Percentiles rank a stretch among this genome's conserved stretches.
Conservation (phyloP, 2,888 invertebrate species). For the Agrilus biguttatus region DNA sequence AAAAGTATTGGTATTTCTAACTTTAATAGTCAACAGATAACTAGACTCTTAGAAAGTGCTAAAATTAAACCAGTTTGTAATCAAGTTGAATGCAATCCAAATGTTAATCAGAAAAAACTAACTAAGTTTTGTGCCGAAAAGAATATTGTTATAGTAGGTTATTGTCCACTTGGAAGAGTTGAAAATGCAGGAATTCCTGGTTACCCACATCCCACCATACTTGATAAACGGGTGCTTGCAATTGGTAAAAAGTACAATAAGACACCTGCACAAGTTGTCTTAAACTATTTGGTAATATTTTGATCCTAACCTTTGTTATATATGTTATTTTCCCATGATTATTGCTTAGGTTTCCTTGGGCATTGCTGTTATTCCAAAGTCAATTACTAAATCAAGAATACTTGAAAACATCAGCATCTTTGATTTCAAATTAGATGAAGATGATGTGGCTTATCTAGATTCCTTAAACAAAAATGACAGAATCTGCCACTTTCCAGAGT, state of each 20-base stretch:
- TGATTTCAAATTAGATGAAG: constrained; percentile 55
- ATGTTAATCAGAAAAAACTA: constrained; percentile 54
- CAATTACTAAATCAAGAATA: constrained; percentile 57
- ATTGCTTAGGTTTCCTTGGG: constrained; percentile 20
- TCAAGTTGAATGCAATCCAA: constrained; percentile 49
- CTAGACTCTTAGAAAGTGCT: constrained; percentile 42
- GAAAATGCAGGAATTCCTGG: constrained; percentile 28
- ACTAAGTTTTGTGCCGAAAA: constrained; percentile 50
- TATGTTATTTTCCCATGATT: background rate
- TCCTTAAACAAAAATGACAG: constrained; percentile 57
- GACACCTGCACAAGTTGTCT: constrained; percentile 45
- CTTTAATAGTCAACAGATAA: constrained; percentile 57
- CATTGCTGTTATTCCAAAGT: constrained; percentile 61
- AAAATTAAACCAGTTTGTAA: constrained; percentile 45
- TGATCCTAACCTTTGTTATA: background rate
- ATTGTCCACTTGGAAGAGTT: constrained; percentile 58
- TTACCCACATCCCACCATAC: constrained; percentile 38
- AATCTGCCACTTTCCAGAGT: constrained; percentile 25
- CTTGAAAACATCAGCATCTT: constrained; percentile 57
- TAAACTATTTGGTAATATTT: constrained; percentile 46
- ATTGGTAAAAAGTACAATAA: constrained; percentile 48
- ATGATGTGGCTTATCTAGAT: constrained; percentile 53
- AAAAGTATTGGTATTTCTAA: constrained; percentile 67
- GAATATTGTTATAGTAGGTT: constrained; percentile 51
- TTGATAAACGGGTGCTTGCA: constrained; percentile 35